phyloP scores from a whole-genome alignment of 2,113 vertebrate genomes.

The Pedionomus torquatus region DNA sequence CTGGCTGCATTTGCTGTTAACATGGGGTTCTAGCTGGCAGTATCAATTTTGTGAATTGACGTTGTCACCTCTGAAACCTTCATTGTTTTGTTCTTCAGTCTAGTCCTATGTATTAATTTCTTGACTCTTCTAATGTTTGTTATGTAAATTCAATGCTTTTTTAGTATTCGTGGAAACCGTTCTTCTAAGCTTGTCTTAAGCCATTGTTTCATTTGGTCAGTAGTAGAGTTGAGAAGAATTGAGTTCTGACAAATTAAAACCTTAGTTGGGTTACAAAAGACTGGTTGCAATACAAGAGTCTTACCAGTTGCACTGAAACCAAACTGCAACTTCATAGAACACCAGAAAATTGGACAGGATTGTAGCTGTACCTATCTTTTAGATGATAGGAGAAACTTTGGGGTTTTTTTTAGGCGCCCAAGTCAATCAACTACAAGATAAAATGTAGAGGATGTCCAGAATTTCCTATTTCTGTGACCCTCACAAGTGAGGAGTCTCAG shows the following conservation, averaged over 20 bases:
- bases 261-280: background rate
- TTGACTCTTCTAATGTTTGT: background rate
- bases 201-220: background rate
- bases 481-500: background rate
- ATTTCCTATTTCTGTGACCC: background rate
- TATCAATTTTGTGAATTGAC: background rate
- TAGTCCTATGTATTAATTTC: background rate
- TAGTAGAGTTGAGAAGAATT: background rate
- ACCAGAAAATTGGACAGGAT: background rate
- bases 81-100: background rate
- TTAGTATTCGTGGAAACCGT: accelerated
- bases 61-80: background rate
- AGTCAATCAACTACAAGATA: background rate
- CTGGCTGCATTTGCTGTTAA: background rate
- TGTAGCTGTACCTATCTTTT: background rate
- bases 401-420: background rate
- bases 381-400: background rate
- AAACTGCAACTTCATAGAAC: background rate
- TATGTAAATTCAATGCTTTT: accelerated
- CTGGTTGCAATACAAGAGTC: background rate
- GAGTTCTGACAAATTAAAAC: background rate
- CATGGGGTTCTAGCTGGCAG: background rate
- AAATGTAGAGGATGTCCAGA: background rate
- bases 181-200: background rate
- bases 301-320: background rate